Conservation (phyloP, 2,113 vertebrate species). For the Trochalopteron elliotii region DNA sequence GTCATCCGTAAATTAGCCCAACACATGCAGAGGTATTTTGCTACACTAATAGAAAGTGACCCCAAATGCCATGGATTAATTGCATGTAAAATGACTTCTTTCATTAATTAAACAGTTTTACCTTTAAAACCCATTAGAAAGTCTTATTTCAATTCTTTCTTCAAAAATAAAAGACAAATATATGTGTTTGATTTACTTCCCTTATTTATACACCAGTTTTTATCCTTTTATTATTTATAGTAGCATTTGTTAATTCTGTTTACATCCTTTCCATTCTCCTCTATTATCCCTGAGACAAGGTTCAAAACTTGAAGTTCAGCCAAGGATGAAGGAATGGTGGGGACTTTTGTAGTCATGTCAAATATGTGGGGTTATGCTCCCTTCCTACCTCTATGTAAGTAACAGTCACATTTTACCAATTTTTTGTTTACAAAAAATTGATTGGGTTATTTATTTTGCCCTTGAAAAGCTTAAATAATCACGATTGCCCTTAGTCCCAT, state of each 20-base stretch:
- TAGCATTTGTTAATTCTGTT: not conserved
- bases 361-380: not conserved
- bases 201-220: not conserved
- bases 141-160: not conserved
- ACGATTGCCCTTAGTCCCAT: not conserved
- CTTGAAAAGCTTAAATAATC: not conserved
- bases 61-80: not conserved
- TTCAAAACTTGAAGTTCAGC: not conserved
- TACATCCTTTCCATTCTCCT: not conserved
- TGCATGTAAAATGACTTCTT: not conserved
- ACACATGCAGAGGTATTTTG: not conserved
- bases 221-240: not conserved
- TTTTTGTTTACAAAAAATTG: not conserved
- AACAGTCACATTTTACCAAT: not conserved
- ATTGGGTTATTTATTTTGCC: not conserved
- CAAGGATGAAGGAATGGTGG: not conserved
- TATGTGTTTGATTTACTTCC: not conserved
- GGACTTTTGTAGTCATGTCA: not conserved
- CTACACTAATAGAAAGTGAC: not conserved
- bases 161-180: not conserved
- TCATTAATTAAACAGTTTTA: not conserved
- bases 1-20: not conserved
- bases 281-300: not conserved
- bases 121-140: not conserved
- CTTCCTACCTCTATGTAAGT: not conserved